Evolutionary conservation across 2,113 vertebrate species (phyloP), one percentile per base, ranked within the genome.

Genomic region (Macquaria australasica): DNA sequence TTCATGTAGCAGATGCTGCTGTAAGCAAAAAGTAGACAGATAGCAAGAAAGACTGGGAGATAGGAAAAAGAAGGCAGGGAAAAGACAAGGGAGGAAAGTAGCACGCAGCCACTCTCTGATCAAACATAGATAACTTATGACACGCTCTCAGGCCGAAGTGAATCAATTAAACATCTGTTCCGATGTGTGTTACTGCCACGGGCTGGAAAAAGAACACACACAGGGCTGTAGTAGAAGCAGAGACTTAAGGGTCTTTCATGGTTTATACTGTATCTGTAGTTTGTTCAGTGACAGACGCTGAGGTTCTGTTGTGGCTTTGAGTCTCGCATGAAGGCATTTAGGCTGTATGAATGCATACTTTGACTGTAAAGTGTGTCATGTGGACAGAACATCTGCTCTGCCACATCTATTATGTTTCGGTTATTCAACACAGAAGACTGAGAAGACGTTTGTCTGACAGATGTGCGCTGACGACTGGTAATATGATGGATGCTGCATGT

Each of bases 141-240:
- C 84, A 75, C 62, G 79, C 55, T 78, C 43, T 73, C 67, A 70
- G 73, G 79, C 87, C 31, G 11, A 73, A 82, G 81, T 67, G 37
- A 90, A 91, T 93, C 91, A 93, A 91, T 91, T 75, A 87, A 91
- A 91, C 91, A 93, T 93, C 90, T 93, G 87, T 89, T 92, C 50
- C 28, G 10, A 62, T 70, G 71, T 83, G 75, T 88, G 83, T 86
- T 71, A 50, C 28, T 55, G 83, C 50, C 76, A 85, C 67, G 81
- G 51, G 63, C 81, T 78, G 77, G 62, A 69, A 87, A 81, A 60
- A 56, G 78, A 86, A 88, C 85, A 86, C 89, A 90, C 86, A 85
- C 77, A 10, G 60, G 58, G 53, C 41, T 79, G 81, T 41, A 79
- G 84, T 56, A 73, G 71, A 85, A 14, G 82, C 77, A 68, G 69